phyloP scores from a whole-genome alignment of 2,888 invertebrate species.

The Drosophila prostipennis region DNA sequence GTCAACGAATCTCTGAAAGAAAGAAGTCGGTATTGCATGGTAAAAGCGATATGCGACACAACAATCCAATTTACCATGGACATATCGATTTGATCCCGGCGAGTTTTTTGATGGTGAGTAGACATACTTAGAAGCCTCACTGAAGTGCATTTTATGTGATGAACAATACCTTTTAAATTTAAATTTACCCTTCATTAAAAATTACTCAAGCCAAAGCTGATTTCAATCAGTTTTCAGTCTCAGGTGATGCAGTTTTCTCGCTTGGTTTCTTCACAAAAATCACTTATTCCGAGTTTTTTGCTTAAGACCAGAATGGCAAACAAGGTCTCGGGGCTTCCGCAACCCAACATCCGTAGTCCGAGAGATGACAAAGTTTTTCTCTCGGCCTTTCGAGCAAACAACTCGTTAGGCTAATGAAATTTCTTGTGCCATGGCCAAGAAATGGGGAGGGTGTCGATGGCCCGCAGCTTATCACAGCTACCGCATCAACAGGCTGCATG shows the following conservation, averaged over 20 bases:
- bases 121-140: neutral
- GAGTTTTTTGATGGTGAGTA: no score
- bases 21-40: no score
- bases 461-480: slow-evolving; percentile 69
- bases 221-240: slow-evolving; percentile 7
- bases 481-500: slow-evolving; percentile 72
- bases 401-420: slow-evolving; percentile 76
- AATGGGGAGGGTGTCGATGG: slow-evolving; percentile 34
- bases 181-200: neutral
- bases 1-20: no score
- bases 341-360: slow-evolving; percentile 40
- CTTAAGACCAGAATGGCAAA: slow-evolving; percentile 2
- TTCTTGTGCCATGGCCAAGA: slow-evolving; percentile 45
- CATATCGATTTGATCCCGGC: no score
- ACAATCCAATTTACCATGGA: no score
- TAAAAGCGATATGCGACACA: no score
- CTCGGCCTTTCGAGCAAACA: slow-evolving; percentile 65
- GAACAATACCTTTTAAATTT: no score
- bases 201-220: neutral
- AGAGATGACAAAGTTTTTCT: slow-evolving; percentile 52
- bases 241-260: slow-evolving; percentile 14
- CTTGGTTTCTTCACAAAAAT: slow-evolving; percentile 14
- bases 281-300: slow-evolving; percentile 13
- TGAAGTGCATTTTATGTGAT: no score
- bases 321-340: slow-evolving; percentile 10